Conservation (phyloP, 2,888 invertebrate genomes). For the Ochropleura leucogaster region DNA sequence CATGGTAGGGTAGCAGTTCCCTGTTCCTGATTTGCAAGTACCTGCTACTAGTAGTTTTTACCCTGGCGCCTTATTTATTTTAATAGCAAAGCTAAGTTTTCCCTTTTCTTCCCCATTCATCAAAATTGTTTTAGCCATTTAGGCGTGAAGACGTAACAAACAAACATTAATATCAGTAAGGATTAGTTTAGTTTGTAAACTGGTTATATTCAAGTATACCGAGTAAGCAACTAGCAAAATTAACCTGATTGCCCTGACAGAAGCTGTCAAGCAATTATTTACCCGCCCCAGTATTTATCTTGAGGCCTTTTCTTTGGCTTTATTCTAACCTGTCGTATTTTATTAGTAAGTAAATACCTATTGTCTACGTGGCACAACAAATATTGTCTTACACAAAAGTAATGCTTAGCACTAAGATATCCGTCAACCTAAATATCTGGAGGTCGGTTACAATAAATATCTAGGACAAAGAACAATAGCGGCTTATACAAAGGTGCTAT, state of each 20-base stretch:
- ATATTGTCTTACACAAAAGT: conserved; percentile 28
- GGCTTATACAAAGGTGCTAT: background rate
- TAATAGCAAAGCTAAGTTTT: too few species aligned
- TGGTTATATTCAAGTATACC: background rate
- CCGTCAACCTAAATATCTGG: conserved; percentile 23
- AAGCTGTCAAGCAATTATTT: conserved; percentile 20
- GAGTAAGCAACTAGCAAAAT: background rate
- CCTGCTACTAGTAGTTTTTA: too few species aligned
- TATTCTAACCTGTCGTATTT: conserved; percentile 8
- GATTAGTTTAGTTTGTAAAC: background rate
- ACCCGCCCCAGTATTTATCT: conserved; percentile 10
- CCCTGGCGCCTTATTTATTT: too few species aligned
- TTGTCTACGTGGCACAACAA: conserved; percentile 15
- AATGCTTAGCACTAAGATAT: conserved; percentile 1
- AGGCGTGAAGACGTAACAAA: too few species aligned
- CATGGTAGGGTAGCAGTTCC: too few species aligned
- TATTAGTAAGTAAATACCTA: background rate
- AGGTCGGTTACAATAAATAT: conserved; percentile 2
- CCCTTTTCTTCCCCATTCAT: too few species aligned
- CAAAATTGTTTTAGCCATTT: too few species aligned
- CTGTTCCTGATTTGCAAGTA: too few species aligned
- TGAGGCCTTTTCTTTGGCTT: background rate
- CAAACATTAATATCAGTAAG: too few species aligned
- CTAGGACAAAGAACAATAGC: conserved; percentile 1
- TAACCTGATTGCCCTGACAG: conserved; percentile 1